A percentile compares a stretch with the other conserved stretches of the same genome.
Conservation (phyloP, 2,797 vertebrate genomes). For the Sebastes matsubarae region DNA sequence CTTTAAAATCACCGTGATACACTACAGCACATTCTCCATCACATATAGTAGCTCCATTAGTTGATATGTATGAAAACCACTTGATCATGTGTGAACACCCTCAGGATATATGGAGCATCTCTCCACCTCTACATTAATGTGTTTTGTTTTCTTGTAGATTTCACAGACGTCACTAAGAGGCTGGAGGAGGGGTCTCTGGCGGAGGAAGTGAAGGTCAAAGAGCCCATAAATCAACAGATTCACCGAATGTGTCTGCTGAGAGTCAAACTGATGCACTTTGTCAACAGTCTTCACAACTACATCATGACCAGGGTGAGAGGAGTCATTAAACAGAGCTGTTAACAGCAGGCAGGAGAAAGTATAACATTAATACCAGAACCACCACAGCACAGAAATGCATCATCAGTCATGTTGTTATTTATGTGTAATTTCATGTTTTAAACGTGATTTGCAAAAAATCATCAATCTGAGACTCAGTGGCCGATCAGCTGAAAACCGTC, state of each 20-base stretch:
- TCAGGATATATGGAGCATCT: too few species aligned
- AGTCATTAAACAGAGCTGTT: not conserved
- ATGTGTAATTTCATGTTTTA: too few species aligned
- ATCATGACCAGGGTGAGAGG: constrained; percentile 94
- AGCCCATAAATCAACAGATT: constrained; percentile 88
- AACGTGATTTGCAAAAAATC: too few species aligned
- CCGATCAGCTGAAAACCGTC: too few species aligned
- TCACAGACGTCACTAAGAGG: constrained; percentile 83
- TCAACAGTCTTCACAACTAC: constrained; percentile 99
- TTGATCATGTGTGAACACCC: not conserved
- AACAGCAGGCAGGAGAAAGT: too few species aligned
- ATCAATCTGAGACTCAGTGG: too few species aligned
- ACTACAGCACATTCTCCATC: too few species aligned
- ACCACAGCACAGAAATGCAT: too few species aligned
- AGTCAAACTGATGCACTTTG: constrained; percentile 99
- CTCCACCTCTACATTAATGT: not conserved
- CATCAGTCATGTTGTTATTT: too few species aligned
- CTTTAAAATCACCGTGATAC: too few species aligned
- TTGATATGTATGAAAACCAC: not conserved
- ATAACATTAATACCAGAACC: too few species aligned
- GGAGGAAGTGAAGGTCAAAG: constrained; percentile 77
- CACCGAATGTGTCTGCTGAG: constrained; percentile 96
- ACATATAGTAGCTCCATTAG: not conserved
- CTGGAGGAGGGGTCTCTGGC: constrained; percentile 65
- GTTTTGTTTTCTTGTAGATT: constrained; percentile 75